phyloP scores from a whole-genome alignment of 2,113 vertebrate species.

The Hylia prasina region DNA sequence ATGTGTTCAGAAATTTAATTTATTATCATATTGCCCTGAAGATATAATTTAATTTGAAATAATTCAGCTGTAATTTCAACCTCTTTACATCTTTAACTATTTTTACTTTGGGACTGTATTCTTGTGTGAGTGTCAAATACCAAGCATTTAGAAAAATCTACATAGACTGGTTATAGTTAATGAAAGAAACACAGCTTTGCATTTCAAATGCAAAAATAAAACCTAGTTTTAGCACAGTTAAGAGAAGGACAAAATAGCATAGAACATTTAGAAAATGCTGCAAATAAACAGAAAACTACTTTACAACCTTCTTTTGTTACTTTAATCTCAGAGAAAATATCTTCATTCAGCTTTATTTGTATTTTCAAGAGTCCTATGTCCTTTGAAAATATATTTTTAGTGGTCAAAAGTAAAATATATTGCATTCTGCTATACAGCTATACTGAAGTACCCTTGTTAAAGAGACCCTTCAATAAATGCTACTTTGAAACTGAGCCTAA shows the following conservation, averaged over 20 bases:
- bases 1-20: not conserved
- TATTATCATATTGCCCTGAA: not conserved
- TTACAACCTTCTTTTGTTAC: not conserved
- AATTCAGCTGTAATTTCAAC: not conserved
- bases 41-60: not conserved
- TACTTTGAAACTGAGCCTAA: constrained; percentile 12
- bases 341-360: not conserved
- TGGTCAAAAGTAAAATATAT: not conserved
- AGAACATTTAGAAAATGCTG: not conserved
- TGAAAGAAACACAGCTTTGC: not conserved
- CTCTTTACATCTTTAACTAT: not conserved
- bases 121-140: not conserved
- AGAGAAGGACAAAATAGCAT: not conserved
- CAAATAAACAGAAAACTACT: not conserved
- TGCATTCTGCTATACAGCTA: not conserved
- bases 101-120: not conserved
- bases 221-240: not conserved
- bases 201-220: not conserved
- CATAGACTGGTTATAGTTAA: not conserved
- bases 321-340: not conserved
- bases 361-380: not conserved
- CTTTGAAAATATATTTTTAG: constrained; percentile 21
- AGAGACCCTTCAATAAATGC: not conserved
- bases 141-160: not conserved
- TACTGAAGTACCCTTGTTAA: not conserved